These are phyloP conservation scores for Epinotia nisella DNA, from an alignment of 2,888 invertebrate genomes.

Conservation along the genomic window DNA sequence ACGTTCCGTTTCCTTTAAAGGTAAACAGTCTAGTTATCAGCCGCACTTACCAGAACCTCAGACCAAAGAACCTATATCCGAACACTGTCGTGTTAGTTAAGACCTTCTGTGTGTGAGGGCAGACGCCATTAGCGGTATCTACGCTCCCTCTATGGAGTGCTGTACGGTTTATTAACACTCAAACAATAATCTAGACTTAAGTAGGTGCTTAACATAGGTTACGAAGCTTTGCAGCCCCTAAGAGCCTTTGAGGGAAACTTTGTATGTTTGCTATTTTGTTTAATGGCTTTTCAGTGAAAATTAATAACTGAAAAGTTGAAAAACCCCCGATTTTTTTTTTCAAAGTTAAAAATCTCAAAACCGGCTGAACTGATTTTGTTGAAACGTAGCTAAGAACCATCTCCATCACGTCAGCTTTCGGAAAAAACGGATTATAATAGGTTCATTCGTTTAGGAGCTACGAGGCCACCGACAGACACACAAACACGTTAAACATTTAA, in stretches of 20 bases:
- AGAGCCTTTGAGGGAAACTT: not conserved
- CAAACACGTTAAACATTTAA: no score
- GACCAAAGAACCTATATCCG: not conserved
- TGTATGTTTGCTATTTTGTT: not conserved
- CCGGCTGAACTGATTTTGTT: no score
- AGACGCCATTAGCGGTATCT: constrained; percentile 26
- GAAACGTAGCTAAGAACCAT: no score
- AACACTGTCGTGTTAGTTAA: not conserved
- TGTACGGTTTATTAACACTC: constrained; percentile 28
- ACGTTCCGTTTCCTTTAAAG: constrained; percentile 33
- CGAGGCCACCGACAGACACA: no score
- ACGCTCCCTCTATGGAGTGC: constrained; percentile 23
- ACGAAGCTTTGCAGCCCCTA: not conserved
- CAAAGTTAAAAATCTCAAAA: no score
- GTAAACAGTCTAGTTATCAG: constrained; percentile 33
- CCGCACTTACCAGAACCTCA: constrained; percentile 11
- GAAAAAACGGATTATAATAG: no score
- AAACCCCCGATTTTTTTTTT: no score
- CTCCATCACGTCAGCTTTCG: no score
- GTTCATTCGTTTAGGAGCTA: no score
- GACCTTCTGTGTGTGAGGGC: constrained; percentile 2
- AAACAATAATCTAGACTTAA: constrained; percentile 28
- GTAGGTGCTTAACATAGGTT: constrained; percentile 22
- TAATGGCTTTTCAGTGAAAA: no score
- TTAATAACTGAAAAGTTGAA: no score